Evolutionary conservation across 64 coral and sea anemone genomes (phyloP), one percentile per base, ranked within the genome.

Genomic region (Hydrozoanthus tunicans): DNA sequence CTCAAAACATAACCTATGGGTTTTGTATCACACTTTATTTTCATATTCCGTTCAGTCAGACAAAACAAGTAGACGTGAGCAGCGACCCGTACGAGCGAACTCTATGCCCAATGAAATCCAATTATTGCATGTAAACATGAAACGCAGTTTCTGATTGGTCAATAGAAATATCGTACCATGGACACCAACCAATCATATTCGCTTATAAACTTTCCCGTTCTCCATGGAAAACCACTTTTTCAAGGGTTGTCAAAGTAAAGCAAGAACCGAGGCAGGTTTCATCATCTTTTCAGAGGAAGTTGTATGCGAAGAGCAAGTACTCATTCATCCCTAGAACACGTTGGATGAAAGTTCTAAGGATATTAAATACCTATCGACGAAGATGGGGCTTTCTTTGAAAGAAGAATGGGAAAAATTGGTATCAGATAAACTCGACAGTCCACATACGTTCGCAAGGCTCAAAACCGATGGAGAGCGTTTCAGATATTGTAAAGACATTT

Each of bases 391-490:
- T 61, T 25, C 91, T 20, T 66, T 96, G 58, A 96, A 94, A 32
- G 83, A 94, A 53, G 92, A 94, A 56, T 96, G 95, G 95, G 95
- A 94, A 61, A 91, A 92, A 80, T 89, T 96, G 64, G 78, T 96
- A 59, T 54, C 91, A 69, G 95, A 96, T 67, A 79, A 89, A 83
- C 95, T 96, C 8, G 77, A 89, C 63, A 79, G 90, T 83, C 92
- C 92, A 10, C 79, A 91, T 66, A 68, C 91, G 71, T 96, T 96
- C 77, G 84, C 82, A 32, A 91, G 88, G 55, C 70, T 96, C 6
- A 86, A 82, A 51, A 94, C 92, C 6, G 95, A 96, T 62, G 92
- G 82, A 85, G 90, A 96, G 68, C 89, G 95, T 1, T 96, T 94
- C 83, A 96, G 90, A 51, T 96, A 94, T 82, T 96, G 92, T 78